Percentiles rank a stretch among this genome's conserved stretches.
These are phyloP conservation scores for Drosophila parabipectinata DNA, from an alignment of 1,140 invertebrate species.

Conservation along the genomic window DNA sequence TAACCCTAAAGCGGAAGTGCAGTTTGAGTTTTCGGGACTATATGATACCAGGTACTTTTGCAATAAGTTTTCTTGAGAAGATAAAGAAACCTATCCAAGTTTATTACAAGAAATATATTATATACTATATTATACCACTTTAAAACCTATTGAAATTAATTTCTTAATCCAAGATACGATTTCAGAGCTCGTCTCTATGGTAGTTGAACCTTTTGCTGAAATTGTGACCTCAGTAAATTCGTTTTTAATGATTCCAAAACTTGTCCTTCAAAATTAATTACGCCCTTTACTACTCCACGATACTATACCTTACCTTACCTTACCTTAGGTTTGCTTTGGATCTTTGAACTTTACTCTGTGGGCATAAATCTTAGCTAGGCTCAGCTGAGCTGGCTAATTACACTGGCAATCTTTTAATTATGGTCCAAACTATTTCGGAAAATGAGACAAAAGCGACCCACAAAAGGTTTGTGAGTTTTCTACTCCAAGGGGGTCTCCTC, in stretches of 20 bases:
- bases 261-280: constrained; percentile 56
- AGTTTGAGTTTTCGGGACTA: not conserved
- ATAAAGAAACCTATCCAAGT: no score
- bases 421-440: constrained; percentile 56
- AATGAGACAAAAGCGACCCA: constrained; percentile 54
- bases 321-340: constrained; percentile 8
- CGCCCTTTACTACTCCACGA: constrained; percentile 38
- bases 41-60: no score
- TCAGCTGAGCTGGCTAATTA: constrained; percentile 57
- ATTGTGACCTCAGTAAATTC: constrained; percentile 44
- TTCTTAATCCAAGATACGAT: not conserved
- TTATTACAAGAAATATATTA: no score
- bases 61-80: no score
- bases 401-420: constrained; percentile 73
- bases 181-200: constrained; percentile 23
- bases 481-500: constrained; percentile 19
- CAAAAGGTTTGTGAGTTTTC: constrained; percentile 42
- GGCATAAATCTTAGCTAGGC: constrained; percentile 46
- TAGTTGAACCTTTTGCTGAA: constrained; percentile 26
- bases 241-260: constrained; percentile 46
- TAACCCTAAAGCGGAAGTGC: constrained; percentile 25
- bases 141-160: no score
- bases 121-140: no score
- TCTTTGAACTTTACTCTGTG: constrained; percentile 44
- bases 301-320: constrained; percentile 8